Base-by-base conservation (phyloP, 1,140 invertebrate species). In the Dinothrombium tinctorium region DNA sequence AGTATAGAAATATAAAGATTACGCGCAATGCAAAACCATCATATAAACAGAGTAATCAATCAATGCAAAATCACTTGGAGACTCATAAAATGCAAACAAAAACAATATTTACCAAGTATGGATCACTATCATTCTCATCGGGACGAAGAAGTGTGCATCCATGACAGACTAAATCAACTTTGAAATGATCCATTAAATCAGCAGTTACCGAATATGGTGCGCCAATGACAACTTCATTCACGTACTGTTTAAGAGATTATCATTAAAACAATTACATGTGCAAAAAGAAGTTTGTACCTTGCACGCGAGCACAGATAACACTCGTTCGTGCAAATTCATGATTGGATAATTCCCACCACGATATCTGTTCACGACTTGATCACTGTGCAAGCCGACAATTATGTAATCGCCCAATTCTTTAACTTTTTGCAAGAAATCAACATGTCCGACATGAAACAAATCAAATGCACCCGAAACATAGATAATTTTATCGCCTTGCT, bases 401-500 rank as follows among this genome's bases (percentile, higher is more conserved):
- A 99, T 61, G 61, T 90, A 99, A 61, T 98, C 87, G 4, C 90
- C 92, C 49, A 75, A 62, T 32, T 57, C 51, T 50, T 74, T 69
- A 0, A 84, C 87, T 49, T 78, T 74, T 56, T 94, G 80, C 37
- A 99, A 59, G 59, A 99, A 99, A 54, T 90, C 86, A 43, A 98
- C 63, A 59, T 95, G 89, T 1, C 92, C 94, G 38, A 96, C 80
- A 63, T 99, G 92, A 59, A 99, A 96, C 9, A 98, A 64, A 67
- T 99, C 94, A 61, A 94, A 99, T 2, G 90, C 89, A 29, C 94
- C 94, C 32, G 83, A 86, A 5, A 95, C 89, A 60, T 99, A 99
- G 1, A 96, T 74, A 54, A 96, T 82, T 59, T 69, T 75, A 57
- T 98, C 90, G 15, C 68, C 72, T 0, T 80, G 73, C 59, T 65